Evolutionary conservation across 2,113 vertebrate species (phyloP).

Genomic region (Cebus imitator): DNA sequence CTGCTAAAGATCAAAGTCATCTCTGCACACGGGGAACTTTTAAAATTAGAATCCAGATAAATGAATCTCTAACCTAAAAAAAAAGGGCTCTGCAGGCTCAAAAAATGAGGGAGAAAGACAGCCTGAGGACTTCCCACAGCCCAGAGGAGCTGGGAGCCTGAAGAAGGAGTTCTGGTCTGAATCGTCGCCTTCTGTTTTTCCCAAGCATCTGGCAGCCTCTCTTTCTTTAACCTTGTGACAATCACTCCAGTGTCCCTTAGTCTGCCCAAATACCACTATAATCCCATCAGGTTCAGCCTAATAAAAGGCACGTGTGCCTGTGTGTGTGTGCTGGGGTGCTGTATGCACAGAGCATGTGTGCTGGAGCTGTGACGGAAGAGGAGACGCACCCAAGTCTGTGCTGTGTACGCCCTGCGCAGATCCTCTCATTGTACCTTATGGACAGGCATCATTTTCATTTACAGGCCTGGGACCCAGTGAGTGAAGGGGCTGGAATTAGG

Average conservation of each 20-base stretch:
- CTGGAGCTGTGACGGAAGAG: fast-evolving
- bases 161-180: not conserved
- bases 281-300: not conserved
- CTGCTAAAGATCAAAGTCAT: constrained; percentile 65
- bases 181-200: not conserved
- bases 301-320: not conserved
- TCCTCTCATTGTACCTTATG: not conserved
- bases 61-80: not conserved
- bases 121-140: not conserved
- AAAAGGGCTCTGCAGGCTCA: not conserved
- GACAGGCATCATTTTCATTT: not conserved
- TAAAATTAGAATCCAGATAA: constrained; percentile 69
- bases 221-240: not conserved
- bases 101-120: not conserved
- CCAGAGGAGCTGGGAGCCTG: no score
- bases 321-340: no score
- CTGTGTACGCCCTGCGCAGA: not conserved
- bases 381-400: not conserved
- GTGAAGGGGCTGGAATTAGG: not conserved
- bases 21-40: constrained; percentile 47
- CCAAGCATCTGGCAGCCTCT: not conserved
- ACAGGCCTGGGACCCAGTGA: not conserved
- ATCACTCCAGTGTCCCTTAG: not conserved
- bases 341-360: fast-evolving
- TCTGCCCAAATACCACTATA: no score